Evolutionary conservation across 1,140 invertebrate genomes (phyloP).

Genomic region (Euschistus heros): DNA sequence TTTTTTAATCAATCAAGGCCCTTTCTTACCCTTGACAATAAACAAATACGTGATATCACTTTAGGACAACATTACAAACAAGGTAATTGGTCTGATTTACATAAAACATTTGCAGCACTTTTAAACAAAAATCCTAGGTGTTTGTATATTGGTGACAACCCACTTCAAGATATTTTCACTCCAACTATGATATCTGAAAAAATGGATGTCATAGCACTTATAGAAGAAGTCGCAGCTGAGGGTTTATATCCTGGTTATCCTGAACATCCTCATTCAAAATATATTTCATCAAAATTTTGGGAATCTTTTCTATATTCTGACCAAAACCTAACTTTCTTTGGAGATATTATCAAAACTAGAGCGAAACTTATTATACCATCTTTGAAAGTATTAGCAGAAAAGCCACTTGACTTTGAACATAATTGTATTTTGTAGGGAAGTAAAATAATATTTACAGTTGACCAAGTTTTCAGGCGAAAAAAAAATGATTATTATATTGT

Average conservation of each 20-base stretch:
- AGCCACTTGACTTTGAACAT: constrained; percentile 11
- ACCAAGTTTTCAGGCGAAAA: too few relatives aligned
- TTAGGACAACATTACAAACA: constrained; percentile 43
- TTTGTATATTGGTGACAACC: constrained; percentile 67
- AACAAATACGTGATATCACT: constrained; percentile 34
- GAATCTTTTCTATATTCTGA: background rate
- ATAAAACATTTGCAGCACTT: background rate
- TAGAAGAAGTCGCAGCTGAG: constrained; percentile 61
- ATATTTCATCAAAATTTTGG: constrained; percentile 8
- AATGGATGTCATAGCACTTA: constrained; percentile 53
- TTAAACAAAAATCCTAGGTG: constrained; percentile 41
- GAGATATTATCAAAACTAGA: constrained; percentile 5
- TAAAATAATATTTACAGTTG: background rate
- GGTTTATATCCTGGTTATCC: constrained; percentile 34
- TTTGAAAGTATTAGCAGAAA: constrained; percentile 2
- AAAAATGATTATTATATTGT: too few relatives aligned
- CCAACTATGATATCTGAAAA: constrained; percentile 45
- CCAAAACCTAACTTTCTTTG: background rate
- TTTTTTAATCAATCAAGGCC: constrained; percentile 54
- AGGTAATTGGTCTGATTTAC: constrained; percentile 35
- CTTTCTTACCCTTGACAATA: constrained; percentile 42
- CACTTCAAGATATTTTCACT: constrained; percentile 64
- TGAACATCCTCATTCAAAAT: background rate
- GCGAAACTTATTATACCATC: constrained; percentile 13
- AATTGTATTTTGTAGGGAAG: background rate